Percentiles rank a stretch among this genome's conserved stretches.
phyloP scores from a whole-genome alignment of 1,140 invertebrate genomes.

The Drosophila repletoides region DNA sequence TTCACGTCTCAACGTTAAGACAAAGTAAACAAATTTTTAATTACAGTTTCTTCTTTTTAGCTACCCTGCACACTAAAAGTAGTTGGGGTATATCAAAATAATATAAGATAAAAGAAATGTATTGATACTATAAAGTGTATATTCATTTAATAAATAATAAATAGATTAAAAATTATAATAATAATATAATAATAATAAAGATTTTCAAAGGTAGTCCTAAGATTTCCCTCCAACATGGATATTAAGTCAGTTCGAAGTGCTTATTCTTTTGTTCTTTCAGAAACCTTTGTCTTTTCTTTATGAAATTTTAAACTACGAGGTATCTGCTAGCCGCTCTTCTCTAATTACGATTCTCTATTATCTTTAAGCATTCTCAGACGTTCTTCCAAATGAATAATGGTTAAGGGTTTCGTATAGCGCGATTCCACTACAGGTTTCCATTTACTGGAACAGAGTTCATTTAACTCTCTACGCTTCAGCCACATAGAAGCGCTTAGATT shows the following conservation, averaged over 20 bases:
- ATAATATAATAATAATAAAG: too few species aligned
- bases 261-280: too few species aligned
- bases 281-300: too few species aligned
- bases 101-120: too few species aligned
- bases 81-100: background rate
- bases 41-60: background rate
- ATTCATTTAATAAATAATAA: too few species aligned
- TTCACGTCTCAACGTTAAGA: background rate
- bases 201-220: too few species aligned
- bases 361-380: background rate
- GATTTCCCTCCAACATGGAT: too few species aligned
- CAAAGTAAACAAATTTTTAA: slow-evolving; percentile 5
- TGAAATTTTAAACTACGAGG: background rate
- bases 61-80: background rate
- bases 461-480: slow-evolving; percentile 24
- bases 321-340: background rate
- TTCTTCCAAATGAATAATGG: slow-evolving; percentile 10
- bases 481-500: slow-evolving; percentile 10
- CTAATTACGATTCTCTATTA: background rate
- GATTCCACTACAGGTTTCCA: slow-evolving; percentile 17
- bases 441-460: slow-evolving; percentile 20
- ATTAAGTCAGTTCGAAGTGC: too few species aligned
- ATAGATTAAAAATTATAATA: too few species aligned
- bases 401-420: slow-evolving; percentile 1
- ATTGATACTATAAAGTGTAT: too few species aligned